Evolutionary conservation across 2,797 vertebrate species (phyloP).

Genomic region (Anabas testudineus): DNA sequence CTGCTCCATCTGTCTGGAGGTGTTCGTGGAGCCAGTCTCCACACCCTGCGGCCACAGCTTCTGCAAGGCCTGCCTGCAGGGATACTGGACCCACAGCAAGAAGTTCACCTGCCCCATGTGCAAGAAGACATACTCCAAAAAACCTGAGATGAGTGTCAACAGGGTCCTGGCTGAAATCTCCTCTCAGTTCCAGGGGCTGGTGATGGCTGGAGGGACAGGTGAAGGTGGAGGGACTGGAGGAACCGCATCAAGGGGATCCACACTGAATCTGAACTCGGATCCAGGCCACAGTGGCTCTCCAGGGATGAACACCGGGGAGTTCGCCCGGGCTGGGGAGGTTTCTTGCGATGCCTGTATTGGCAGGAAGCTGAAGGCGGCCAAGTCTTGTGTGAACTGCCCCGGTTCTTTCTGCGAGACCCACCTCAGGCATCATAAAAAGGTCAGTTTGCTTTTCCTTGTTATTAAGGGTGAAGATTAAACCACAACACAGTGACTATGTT

Average conservation of each 20-base stretch:
- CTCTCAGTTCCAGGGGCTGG: constrained; percentile 83
- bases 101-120: constrained; percentile 86
- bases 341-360: constrained; percentile 85
- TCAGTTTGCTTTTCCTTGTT: constrained; percentile 8
- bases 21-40: constrained; percentile 87
- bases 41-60: constrained; percentile 88
- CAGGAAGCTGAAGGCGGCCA: constrained; percentile 84
- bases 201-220: constrained; percentile 28
- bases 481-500: too few relatives aligned
- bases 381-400: constrained; percentile 84
- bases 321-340: constrained; percentile 80
- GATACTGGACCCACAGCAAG: constrained; percentile 87
- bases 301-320: constrained; percentile 66
- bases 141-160: constrained; percentile 86
- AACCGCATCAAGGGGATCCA: constrained; percentile 23
- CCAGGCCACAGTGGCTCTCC: not conserved
- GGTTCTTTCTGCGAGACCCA: constrained; percentile 85
- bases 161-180: constrained; percentile 85
- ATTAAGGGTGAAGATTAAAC: too few relatives aligned
- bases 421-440: constrained; percentile 82
- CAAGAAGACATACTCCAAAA: constrained; percentile 82
- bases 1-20: constrained; percentile 88
- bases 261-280: constrained; percentile 40
- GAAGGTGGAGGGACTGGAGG: not conserved
- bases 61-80: constrained; percentile 86